Conservation (phyloP, 2,888 invertebrate species). For the Cacoxenus indagator region DNA sequence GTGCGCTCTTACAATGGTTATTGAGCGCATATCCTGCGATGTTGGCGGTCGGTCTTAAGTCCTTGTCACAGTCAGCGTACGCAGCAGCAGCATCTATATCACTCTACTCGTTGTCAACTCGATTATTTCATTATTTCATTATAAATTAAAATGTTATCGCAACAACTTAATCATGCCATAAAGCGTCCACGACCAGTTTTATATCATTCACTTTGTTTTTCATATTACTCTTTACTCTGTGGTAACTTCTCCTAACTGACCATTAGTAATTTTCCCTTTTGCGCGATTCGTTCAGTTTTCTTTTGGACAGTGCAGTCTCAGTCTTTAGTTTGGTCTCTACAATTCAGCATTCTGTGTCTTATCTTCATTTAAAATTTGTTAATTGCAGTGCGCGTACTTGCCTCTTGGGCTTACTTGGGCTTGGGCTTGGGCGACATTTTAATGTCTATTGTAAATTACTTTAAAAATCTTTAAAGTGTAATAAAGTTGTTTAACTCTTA, state of each 20-base stretch:
- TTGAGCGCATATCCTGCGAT: neutral
- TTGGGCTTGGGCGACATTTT: constrained; percentile 22
- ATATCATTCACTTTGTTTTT: neutral
- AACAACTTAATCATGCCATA: constrained; percentile 57
- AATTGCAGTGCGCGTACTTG: constrained; percentile 44
- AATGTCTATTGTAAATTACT: constrained; percentile 56
- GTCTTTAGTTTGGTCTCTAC: too few species aligned
- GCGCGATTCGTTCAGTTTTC: neutral
- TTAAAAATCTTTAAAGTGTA: constrained; percentile 58
- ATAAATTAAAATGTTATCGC: constrained; percentile 61
- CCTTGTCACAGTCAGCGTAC: neutral
- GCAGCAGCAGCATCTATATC: neutral
- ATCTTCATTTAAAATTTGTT: constrained; percentile 56
- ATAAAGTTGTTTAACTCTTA: constrained; percentile 53
- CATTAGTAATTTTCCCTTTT: constrained; percentile 29
- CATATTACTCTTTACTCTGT: neutral
- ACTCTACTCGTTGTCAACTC: neutral
- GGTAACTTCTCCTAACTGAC: constrained; percentile 25
- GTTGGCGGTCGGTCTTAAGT: neutral
- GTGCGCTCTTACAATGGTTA: constrained; percentile 60
- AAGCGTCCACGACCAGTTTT: constrained; percentile 31
- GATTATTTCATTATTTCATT: constrained; percentile 40
- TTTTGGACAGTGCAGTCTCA: neutral
- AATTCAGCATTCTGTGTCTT: constrained; percentile 3
- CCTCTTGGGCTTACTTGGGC: neutral